Percentiles rank a stretch among this genome's conserved stretches.
Conservation (phyloP, 2,113 vertebrate genomes). For the Lamprotornis superbus region DNA sequence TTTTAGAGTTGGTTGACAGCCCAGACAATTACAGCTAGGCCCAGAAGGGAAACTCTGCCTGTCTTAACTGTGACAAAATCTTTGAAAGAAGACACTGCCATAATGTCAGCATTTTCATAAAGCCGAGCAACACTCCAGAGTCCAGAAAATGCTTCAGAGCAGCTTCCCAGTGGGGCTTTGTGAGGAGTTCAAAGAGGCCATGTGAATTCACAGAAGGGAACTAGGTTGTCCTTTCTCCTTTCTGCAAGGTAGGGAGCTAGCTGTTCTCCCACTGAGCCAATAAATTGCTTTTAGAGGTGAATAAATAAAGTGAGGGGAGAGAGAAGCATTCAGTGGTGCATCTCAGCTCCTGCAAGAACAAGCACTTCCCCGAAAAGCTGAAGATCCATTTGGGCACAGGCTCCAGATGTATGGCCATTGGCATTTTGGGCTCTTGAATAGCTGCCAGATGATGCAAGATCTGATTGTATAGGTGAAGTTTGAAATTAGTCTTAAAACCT, state of each 20-base stretch:
- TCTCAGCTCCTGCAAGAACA: background rate
- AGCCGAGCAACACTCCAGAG: slow-evolving; percentile 1
- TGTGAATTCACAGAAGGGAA: background rate
- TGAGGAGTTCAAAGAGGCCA: background rate
- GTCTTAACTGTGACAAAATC: slow-evolving; percentile 32
- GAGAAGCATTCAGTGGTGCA: background rate
- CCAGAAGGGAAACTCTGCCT: slow-evolving; percentile 13
- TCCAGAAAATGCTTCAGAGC: background rate
- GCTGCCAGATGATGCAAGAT: background rate
- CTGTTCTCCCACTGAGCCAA: background rate
- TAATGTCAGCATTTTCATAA: slow-evolving; percentile 29
- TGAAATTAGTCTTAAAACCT: background rate
- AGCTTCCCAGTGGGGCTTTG: background rate
- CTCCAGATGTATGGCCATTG: background rate
- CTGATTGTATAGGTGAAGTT: background rate
- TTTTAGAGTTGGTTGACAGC: slow-evolving; percentile 12
- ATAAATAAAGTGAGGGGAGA: background rate
- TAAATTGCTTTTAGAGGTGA: background rate
- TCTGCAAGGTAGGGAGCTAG: background rate
- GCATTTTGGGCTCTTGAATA: background rate
- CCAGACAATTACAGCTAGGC: background rate
- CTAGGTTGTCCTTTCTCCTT: background rate
- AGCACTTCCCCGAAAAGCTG: background rate
- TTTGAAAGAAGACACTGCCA: background rate
- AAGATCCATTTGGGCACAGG: background rate